phyloP scores from a whole-genome alignment of 2,113 vertebrate species.

The Forbesichthys papilliferus region DNA sequence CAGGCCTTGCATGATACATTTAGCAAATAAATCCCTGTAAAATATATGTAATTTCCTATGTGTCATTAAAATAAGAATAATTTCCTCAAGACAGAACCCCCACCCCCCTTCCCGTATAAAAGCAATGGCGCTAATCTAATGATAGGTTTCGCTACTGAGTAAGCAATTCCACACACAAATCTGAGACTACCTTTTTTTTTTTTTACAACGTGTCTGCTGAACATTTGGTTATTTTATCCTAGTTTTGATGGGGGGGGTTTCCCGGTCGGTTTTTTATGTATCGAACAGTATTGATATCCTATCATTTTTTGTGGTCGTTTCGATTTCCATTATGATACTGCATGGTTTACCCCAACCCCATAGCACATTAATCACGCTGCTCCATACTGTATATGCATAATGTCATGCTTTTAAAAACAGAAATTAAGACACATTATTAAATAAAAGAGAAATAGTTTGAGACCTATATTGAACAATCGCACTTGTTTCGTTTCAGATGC shows the following conservation, averaged over 20 bases:
- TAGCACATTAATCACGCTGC: not conserved
- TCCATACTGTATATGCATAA: not conserved
- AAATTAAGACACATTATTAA: no score
- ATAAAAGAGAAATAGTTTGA: not conserved
- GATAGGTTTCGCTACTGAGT: not conserved
- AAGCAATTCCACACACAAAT: not conserved
- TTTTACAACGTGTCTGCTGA: no score
- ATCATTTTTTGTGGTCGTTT: no score
- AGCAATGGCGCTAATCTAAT: not conserved
- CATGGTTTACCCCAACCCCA: not conserved
- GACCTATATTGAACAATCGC: not conserved
- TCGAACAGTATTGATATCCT: no score
- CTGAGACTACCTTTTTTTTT: no score
- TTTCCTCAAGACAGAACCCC: not conserved
- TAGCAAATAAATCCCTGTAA: constrained; percentile 38
- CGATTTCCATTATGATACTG: no score
- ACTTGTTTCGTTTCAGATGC: not conserved
- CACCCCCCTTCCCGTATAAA: not conserved
- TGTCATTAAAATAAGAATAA: constrained; percentile 8
- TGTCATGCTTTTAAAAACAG: not conserved
- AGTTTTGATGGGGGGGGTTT: no score
- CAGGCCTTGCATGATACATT: constrained; percentile 24
- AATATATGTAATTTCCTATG: not conserved
- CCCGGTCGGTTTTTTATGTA: no score
- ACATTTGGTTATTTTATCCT: no score